These are phyloP conservation scores for Synergus japonicus DNA, from an alignment of 2,888 invertebrate species.

Conservation along the genomic window DNA sequence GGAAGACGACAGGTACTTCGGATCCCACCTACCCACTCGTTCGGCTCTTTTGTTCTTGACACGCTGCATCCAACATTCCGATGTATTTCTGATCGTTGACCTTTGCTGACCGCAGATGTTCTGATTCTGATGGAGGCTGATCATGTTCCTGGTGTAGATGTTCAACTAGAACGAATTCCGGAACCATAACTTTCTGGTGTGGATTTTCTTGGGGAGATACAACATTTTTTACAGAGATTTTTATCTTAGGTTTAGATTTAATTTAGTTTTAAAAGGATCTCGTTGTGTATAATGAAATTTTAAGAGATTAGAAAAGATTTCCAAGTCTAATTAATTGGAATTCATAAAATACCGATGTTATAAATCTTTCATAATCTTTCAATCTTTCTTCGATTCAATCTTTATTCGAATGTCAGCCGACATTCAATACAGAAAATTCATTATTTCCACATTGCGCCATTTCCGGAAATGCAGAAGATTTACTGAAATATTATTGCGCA, in stretches of 20 bases:
- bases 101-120: slow-evolving; percentile 24
- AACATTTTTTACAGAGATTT: no score
- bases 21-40: slow-evolving; percentile 40
- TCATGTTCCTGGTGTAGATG: background rate
- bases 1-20: slow-evolving; percentile 23
- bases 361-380: no score
- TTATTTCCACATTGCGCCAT: background rate
- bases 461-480: background rate
- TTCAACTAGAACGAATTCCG: background rate
- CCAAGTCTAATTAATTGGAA: no score
- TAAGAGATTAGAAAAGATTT: no score
- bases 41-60: slow-evolving; percentile 39
- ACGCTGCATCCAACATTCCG: slow-evolving; percentile 32
- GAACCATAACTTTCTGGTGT: no score
- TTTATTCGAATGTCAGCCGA: no score
- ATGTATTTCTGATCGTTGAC: slow-evolving; percentile 34
- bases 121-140: slow-evolving; percentile 10
- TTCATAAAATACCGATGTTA: no score
- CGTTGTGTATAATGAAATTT: no score
- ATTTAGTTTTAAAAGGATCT: no score
- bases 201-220: no score
- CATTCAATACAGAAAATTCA: background rate
- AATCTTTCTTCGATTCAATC: no score
- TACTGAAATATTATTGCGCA: slow-evolving; percentile 1
- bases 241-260: no score